Evolutionary conservation across 2,888 invertebrate genomes (phyloP), one percentile per base, ranked within the genome.

Genomic region (Chesias legatella): DNA sequence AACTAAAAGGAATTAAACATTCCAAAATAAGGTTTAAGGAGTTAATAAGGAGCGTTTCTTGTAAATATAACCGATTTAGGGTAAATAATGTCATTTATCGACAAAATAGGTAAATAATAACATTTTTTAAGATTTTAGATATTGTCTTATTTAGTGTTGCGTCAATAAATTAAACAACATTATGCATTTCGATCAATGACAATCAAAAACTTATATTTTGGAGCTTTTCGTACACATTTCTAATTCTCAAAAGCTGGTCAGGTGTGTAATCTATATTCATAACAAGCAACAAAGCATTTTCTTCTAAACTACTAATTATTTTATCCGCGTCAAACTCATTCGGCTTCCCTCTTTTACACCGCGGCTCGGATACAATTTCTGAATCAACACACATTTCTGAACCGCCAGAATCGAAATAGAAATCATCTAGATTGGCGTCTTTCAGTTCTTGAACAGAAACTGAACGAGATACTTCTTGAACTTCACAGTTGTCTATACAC

Each of bases 291-390:
- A 50, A 38, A 1, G 64, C 56, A 36, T 79, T 72, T 3, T 53
- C 58, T 62, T 85, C 83, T 33, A 88, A 48, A 27, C 63, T 67
- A 6, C 44, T 43, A 24, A 88, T 58, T 27, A 81, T 61, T 26
- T 47, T 53, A 43, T 73, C 73, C 1, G 56, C 50, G 37, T 71
- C 69, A 41, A 53, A 59, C 0, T 33, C 35, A 31, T 73, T 64
- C 1, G 74, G 40, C 64, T 81, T 85, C 0, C 58, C 50, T 58
- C 72, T 79, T 55, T 88, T 86, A 44, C 63, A 63, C 0, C 56
- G 61, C 1, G 85, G 82, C 33, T 81, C 77, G n/a, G n/a, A n/a
- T n/a, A 68, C 73, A 36, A 53, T 65, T 25, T 69, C 72, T 10
- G 51, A 51, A 25, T 67, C 71, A 49, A 77, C 75, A 25, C 80